phyloP scores from a whole-genome alignment of 2,797 vertebrate genomes.

The Podarcis lilfordi region DNA sequence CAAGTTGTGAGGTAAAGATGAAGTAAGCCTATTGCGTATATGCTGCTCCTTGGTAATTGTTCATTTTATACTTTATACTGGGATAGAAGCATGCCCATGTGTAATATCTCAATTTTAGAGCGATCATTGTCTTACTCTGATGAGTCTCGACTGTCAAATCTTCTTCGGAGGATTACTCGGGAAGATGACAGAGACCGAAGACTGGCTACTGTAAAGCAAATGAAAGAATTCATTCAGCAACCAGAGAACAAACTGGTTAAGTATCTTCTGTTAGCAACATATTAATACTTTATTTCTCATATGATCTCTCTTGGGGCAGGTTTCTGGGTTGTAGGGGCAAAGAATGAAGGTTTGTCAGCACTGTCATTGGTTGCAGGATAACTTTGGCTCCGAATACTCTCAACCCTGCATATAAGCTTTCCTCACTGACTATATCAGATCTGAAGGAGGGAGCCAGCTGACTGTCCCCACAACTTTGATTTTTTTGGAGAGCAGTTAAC shows the following conservation, averaged over 20 bases:
- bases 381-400: not conserved
- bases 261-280: slow-evolving; percentile 47
- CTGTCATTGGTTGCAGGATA: not conserved
- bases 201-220: slow-evolving; percentile 96
- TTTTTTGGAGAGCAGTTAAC: not conserved
- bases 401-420: not conserved
- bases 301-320: not conserved
- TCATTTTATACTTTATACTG: slow-evolving; percentile 7
- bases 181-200: slow-evolving; percentile 99
- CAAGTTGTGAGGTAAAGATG: not conserved
- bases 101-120: slow-evolving; percentile 79
- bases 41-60: not conserved
- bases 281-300: not conserved
- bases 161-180: slow-evolving; percentile 97
- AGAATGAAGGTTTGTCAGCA: not conserved
- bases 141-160: slow-evolving; percentile 98
- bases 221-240: slow-evolving; percentile 98
- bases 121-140: slow-evolving; percentile 98
- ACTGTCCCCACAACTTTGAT: not conserved
- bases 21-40: not conserved
- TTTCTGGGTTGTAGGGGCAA: too few species aligned
- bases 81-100: not conserved
- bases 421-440: not conserved
- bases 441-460: not conserved
- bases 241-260: slow-evolving; percentile 96